phyloP scores from a whole-genome alignment of 2,888 invertebrate species.

The Pilophorus perplexus region DNA sequence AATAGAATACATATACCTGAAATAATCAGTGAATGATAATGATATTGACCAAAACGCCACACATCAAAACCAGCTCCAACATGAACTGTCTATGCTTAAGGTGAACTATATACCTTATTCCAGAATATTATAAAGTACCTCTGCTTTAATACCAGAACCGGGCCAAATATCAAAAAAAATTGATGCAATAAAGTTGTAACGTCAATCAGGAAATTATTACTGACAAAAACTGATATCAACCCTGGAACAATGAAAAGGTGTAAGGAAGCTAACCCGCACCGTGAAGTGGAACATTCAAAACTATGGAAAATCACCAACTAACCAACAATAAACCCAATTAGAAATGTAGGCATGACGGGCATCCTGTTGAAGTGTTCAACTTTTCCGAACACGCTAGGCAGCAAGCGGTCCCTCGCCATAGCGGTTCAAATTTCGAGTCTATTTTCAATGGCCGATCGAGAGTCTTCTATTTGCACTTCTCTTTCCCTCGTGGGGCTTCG shows the following conservation, averaged over 20 bases:
- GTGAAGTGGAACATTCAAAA: no score
- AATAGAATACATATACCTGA: constrained; percentile 8
- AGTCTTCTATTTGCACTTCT: no score
- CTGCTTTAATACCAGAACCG: constrained; percentile 3
- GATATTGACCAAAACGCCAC: no score
- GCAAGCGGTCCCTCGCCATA: constrained; percentile 15
- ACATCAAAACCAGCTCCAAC: no score
- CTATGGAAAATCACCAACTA: no score
- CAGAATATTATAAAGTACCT: background rate
- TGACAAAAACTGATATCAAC: no score
- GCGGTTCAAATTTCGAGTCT: no score
- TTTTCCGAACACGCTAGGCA: constrained; percentile 13
- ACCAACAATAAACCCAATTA: constrained; percentile 8
- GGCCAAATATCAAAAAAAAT: background rate
- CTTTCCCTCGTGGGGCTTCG: no score
- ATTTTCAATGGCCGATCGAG: no score
- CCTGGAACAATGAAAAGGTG: background rate
- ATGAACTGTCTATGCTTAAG: background rate
- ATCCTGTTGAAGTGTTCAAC: constrained; percentile 25
- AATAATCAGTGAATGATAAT: background rate
- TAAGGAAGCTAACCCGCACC: no score
- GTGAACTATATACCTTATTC: background rate
- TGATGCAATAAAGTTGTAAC: background rate
- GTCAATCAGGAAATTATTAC: background rate
- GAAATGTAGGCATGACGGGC: constrained; percentile 29